Base-by-base conservation (phyloP, 1,140 invertebrate genomes). In the Mylabris phalerata region DNA sequence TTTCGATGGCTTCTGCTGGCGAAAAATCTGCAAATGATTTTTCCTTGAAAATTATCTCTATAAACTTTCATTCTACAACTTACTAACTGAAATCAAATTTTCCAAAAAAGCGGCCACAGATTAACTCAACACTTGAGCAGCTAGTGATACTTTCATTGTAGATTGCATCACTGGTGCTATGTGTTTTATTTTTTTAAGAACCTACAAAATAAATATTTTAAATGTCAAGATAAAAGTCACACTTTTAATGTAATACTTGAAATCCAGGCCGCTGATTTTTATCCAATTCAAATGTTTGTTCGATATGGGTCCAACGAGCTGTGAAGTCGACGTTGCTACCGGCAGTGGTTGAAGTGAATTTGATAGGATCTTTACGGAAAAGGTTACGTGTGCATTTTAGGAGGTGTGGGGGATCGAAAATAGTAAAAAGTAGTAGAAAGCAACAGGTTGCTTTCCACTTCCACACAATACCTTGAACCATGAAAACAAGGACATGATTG, bases 401-500 rank as follows among this genome's bases (percentile, higher is more conserved):
- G 9, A 48, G 32, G 9, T 48, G 47, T 9, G 47, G 47, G 7
- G 32, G 25, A 11, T 48, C 6, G 5, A 24, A 11, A 7, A 48
- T 48, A 2, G 32, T 48, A 48, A n/a, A 48, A 10, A 48, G 38
- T 43, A 49, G 19, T 57, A 49, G 13, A 43, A 57, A 3, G 44
- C 47, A 19, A 57, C 45, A 11, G 32, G 44, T 45, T 57, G 55
- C 19, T n/a, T 57, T 57, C 25, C 47, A 57, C 3, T 39, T 49
- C 24, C 10, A 43, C 10, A 10, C 11, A 5, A 50, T 13, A 11
- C 55, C 55, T 43, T 46, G 38, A 26, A 49, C 24, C 55, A 57
- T 57, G n/a, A 57, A 57, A 49, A 57, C 47, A 11, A 57, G 26
- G 40, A 47, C 48, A 25, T 49, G 46, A 44, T 50, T 49, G 5